These are phyloP conservation scores for Hylaea fasciaria DNA, from an alignment of 2,888 invertebrate genomes.

Conservation along the genomic window DNA sequence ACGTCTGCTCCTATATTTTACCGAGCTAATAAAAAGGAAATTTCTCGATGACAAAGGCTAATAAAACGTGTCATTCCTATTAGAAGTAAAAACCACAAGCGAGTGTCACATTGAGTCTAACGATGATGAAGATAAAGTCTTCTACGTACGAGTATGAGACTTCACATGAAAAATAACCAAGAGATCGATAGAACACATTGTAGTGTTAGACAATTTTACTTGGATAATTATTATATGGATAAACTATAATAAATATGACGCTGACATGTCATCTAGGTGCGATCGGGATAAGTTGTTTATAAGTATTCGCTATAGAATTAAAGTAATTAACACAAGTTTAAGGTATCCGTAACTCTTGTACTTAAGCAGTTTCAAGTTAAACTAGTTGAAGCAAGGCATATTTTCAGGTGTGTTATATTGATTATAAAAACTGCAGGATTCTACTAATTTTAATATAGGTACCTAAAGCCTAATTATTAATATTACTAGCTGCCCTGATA, in stretches of 20 bases:
- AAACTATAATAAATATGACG: conserved; percentile 41
- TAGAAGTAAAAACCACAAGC: conserved; percentile 2
- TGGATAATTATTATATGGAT: conserved; percentile 7
- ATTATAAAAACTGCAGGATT: no score
- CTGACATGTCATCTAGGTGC: conserved; percentile 70
- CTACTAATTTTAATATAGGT: no score
- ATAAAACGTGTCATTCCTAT: conserved; percentile 19
- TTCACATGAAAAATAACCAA: conserved; percentile 66
- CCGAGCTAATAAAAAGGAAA: conserved; percentile 9
- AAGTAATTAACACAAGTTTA: no score
- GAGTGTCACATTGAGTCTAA: conserved; percentile 13
- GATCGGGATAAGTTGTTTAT: conserved; percentile 48
- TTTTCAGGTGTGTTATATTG: no score
- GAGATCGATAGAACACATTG: not conserved
- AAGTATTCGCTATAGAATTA: not conserved
- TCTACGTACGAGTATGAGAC: conserved; percentile 46
- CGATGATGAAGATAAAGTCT: conserved; percentile 35
- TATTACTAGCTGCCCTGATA: no score
- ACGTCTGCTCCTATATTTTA: conserved; percentile 1
- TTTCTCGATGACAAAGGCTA: conserved; percentile 9
- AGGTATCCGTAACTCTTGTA: no score
- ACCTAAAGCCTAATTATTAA: no score
- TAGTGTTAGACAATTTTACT: no score
- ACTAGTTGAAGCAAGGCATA: no score
- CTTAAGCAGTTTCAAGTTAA: no score